phyloP scores from a whole-genome alignment of 2,113 vertebrate species.

The Eonycteris spelaea region DNA sequence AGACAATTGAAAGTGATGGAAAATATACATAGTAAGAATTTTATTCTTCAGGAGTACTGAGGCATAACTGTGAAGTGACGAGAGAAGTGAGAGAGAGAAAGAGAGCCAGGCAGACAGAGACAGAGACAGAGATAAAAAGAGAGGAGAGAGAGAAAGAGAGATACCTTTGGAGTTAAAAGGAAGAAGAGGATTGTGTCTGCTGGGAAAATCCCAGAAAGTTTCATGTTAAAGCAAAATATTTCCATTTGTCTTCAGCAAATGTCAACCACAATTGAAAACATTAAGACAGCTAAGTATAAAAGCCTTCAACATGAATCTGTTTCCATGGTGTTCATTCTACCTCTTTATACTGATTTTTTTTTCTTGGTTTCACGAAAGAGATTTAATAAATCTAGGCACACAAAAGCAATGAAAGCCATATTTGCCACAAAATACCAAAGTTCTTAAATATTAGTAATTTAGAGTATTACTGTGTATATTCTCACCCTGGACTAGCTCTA shows the following conservation, averaged over 20 bases:
- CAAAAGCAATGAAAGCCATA: neutral
- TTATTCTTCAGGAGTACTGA: neutral
- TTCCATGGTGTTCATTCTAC: slow-evolving; percentile 56
- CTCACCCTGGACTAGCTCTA: neutral
- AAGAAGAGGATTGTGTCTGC: neutral
- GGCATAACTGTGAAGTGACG: neutral
- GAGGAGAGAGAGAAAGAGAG: neutral
- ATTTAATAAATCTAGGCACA: slow-evolving; percentile 20
- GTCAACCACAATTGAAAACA: slow-evolving; percentile 47
- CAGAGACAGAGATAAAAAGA: too few relatives aligned
- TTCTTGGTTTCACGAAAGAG: slow-evolving; percentile 18
- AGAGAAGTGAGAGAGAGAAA: neutral
- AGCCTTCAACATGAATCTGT: slow-evolving; percentile 13
- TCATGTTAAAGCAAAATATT: slow-evolving; percentile 37
- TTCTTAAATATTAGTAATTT: slow-evolving; percentile 54
- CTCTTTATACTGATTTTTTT: slow-evolving; percentile 36
- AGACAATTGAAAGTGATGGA: neutral
- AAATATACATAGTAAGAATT: neutral
- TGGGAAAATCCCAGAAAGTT: slow-evolving; percentile 47
- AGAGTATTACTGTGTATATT: neutral
- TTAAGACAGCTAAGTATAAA: slow-evolving; percentile 45
- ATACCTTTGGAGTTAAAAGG: neutral
- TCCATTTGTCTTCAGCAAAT: slow-evolving; percentile 53
- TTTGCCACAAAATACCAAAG: neutral
- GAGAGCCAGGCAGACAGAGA: neutral